phyloP scores from a whole-genome alignment of 2,888 invertebrate species.

The Polymixis lichenea region DNA sequence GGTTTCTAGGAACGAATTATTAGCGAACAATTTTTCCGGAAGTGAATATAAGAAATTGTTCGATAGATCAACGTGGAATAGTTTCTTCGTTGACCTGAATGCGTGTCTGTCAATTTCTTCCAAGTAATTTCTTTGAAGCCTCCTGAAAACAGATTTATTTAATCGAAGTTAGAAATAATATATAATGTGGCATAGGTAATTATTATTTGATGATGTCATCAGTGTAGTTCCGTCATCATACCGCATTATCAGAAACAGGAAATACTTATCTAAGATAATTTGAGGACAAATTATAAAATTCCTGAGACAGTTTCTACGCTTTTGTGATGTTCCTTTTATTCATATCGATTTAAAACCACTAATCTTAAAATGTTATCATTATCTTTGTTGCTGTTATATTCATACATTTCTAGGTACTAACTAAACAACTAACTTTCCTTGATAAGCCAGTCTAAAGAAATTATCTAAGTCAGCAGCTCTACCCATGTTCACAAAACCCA shows the following conservation, averaged over 20 bases:
- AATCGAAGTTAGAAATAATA: background rate
- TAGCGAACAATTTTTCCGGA: slow-evolving; percentile 90
- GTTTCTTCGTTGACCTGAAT: slow-evolving; percentile 90
- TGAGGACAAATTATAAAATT: slow-evolving; percentile 11
- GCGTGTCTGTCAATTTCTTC: slow-evolving; percentile 91
- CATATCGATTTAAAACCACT: background rate
- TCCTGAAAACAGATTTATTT: slow-evolving; percentile 86
- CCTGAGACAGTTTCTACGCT: background rate
- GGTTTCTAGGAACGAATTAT: slow-evolving; percentile 90
- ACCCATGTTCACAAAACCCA: background rate
- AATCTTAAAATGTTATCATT: background rate
- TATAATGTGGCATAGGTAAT: background rate
- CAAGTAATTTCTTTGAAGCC: slow-evolving; percentile 92
- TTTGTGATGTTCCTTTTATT: background rate
- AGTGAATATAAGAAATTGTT: slow-evolving; percentile 91
- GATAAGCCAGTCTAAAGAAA: background rate
- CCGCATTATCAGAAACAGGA: slow-evolving; percentile 10
- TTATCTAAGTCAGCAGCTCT: background rate
- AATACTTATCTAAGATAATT: slow-evolving; percentile 39
- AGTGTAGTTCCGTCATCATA: slow-evolving; percentile 10
- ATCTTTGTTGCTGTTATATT: background rate
- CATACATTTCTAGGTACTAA: background rate
- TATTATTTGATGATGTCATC: background rate
- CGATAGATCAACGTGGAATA: slow-evolving; percentile 93
- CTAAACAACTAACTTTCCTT: background rate